Base-by-base conservation (phyloP, 2,113 vertebrate species). In the Dasyurus viverrinus region DNA sequence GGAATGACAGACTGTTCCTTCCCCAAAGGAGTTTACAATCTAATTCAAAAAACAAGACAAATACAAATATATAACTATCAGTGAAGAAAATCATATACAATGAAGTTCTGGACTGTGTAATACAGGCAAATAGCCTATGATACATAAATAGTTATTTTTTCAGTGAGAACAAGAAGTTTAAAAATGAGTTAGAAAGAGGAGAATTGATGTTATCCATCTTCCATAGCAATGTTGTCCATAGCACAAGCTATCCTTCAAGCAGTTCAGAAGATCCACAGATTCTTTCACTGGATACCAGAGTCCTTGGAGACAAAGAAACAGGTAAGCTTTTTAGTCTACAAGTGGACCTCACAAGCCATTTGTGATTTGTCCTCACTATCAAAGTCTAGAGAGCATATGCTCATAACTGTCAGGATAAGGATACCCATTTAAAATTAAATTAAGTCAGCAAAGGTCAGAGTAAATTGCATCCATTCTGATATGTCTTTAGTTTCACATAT, bases 401-500 rank as follows among this genome's bases (percentile, higher is more conserved):
- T 60, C 14, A 90, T 30, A 89, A 92, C 55, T 95, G 48, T 48
- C 91, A 84, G 11, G 91, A 26, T 53, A n/a, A 8, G 47, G 47
- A 48, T 90, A 52, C n/a, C 91, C 91, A 30, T 53, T 76, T 54
- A 52, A 47, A 54, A 42, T 52, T 60, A 50, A 92, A 8, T 55
- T 48, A 36, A 50, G 89, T 53, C 36, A 25, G 42, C 48, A 68
- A 27, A 46, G n/a, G n/a, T n/a, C n/a, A 92, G 89, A 94, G 52
- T 48, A 92, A 93, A 94, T 36, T 27, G 27, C 47, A 94, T n/a
- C 57, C 36, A 19, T 94, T 90, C n/a, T 68, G 90, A 55, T 89
- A 94, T 54, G 57, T 95, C 48, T 26, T 89, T 14, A 54, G 46
- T 1, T 91, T 12, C 50, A 90, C 54, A 36, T 46, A 0, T 89